These are phyloP conservation scores for Buceros bicornis DNA, from an alignment of 2,797 vertebrate species.

Conservation along the genomic window DNA sequence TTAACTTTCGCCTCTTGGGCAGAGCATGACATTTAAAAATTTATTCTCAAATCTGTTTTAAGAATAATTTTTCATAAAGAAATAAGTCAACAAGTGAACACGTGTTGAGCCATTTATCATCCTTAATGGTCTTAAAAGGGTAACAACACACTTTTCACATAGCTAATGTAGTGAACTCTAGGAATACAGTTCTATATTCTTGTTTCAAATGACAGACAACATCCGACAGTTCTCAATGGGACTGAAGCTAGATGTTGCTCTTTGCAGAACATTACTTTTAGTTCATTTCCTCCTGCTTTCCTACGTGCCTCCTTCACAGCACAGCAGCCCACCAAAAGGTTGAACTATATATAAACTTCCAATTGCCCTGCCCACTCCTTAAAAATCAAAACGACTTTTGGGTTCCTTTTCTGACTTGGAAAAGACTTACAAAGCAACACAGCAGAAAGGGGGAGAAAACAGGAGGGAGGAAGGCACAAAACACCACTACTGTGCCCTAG, in stretches of 20 bases:
- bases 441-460: rapidly evolving
- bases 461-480: not conserved
- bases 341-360: not conserved
- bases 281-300: not conserved
- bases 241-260: not conserved
- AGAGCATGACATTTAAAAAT: not conserved
- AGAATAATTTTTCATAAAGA: not conserved
- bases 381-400: not conserved
- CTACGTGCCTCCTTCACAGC: not conserved
- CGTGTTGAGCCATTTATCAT: not conserved
- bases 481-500: not conserved
- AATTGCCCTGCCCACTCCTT: not conserved
- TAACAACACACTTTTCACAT: not conserved
- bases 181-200: not conserved
- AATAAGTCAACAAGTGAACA: not conserved
- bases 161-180: not conserved
- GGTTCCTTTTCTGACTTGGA: not conserved
- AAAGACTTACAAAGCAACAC: not conserved
- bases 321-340: not conserved
- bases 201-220: not conserved
- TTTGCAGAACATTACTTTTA: not conserved
- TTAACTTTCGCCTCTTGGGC: not conserved
- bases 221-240: not conserved
- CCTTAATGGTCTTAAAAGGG: not conserved
- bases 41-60: not conserved